Percentiles rank a stretch among this genome's conserved stretches.
Evolutionary conservation across 2,113 vertebrate species (phyloP).

Genomic region (Bos javanicus): DNA sequence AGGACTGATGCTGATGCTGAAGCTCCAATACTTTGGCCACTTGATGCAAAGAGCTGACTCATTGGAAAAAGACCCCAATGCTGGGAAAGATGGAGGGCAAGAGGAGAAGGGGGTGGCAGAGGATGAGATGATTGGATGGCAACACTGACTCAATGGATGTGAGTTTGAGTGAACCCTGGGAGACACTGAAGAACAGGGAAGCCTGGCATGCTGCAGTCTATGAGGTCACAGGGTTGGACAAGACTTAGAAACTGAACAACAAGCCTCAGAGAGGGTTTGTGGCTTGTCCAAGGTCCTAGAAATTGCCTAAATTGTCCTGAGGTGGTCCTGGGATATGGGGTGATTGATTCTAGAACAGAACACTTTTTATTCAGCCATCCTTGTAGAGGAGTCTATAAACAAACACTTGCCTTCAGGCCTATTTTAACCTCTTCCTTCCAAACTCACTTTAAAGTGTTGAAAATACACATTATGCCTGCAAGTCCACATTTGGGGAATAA

Average conservation of each 20-base stretch:
- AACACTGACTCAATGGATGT: background rate
- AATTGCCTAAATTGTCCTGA: background rate
- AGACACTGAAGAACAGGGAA: background rate
- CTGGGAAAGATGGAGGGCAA: background rate
- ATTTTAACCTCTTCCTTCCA: background rate
- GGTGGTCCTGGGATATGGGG: background rate
- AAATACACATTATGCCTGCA: background rate
- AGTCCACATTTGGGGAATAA: background rate
- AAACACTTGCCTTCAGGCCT: too few relatives aligned
- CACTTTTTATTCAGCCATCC: background rate
- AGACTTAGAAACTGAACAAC: rapidly evolving
- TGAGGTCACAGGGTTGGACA: background rate
- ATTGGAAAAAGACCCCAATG: background rate
- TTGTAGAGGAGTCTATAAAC: background rate
- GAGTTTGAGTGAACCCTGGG: background rate
- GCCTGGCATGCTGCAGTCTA: background rate
- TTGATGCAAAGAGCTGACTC: background rate
- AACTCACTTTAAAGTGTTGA: background rate
- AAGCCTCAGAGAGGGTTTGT: background rate
- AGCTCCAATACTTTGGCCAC: background rate
- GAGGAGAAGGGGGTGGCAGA: background rate
- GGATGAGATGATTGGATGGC: background rate
- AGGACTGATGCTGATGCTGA: background rate
- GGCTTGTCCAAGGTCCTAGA: background rate
- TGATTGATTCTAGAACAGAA: background rate